Base-by-base conservation (phyloP, 92 coral and sea anemone genomes). In the Actinostola sp. region DNA sequence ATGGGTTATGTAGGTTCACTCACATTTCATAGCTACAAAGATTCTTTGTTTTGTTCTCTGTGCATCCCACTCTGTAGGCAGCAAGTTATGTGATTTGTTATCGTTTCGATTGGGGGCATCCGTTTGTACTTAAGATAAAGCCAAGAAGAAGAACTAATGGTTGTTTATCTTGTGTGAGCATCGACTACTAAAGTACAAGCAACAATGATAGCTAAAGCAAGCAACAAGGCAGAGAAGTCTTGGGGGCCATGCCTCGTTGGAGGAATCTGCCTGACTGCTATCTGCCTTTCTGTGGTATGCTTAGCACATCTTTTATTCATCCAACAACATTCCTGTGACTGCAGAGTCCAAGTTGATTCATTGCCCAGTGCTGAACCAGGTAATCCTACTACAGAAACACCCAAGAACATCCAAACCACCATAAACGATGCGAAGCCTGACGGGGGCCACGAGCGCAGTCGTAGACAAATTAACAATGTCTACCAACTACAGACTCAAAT, bases 401-500 rank as follows among this genome's bases (percentile, higher is more conserved):
- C 55, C n/a, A 10, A 50, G 23, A 50, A 50, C n/a, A n/a, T n/a
- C n/a, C n/a, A n/a, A n/a, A n/a, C n/a, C n/a, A n/a, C n/a, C n/a
- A n/a, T n/a, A 8, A 36, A 1, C 20, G 33, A 8, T 27, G 69
- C 0, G 5, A 26, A 41, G 35, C 9, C 19, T 10, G 19, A 3
- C 24, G 55, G 35, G 28, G 17, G 19, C 30, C 65, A 60, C 9
- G 42, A 46, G 12, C 49, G 81, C 13, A 35, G 30, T 36, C 72
- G 81, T 6, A 49, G 81, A 16, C 35, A 75, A 14, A 65, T 48
- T 49, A 34, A 38, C 16, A 42, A 52, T 14, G 49, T 64, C 25
- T 75, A 75, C 27, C 81, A 75, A 38, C 51, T 75, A 9, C 81
- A 75, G 49, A 63, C 62, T 43, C 81, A 75, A 54, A 46, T 73